Evolutionary conservation across 2,888 invertebrate species (phyloP), one percentile per base, ranked within the genome.

Genomic region (Hesperia comma): DNA sequence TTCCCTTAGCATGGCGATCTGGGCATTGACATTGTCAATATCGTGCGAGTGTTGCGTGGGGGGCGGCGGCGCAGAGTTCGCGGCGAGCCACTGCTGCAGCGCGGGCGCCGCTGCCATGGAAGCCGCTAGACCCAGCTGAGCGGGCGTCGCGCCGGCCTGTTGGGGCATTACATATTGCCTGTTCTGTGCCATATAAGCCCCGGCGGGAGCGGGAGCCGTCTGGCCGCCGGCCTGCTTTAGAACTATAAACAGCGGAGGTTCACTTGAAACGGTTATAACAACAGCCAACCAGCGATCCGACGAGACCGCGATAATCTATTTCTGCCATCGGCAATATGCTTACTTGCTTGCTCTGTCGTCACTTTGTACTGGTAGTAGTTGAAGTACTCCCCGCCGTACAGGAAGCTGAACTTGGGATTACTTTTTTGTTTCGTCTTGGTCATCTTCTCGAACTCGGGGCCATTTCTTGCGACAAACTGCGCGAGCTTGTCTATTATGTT

Each of bases 401-500:
- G 94, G 93, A 99, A 99, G 79, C 97, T 96, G 93, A 99, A 99
- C 88, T 98, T 98, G 4, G 98, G 98, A 90, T 99, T 99, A 84
- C 98, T 98, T 89, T 98, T 97, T 91, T 99, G 99, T 92, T 99
- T 99, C 83, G 97, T 97, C 94, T 99, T 99, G 70, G 99, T 99
- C 97, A 99, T 99, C 92, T 97, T 96, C 93, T 99, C 99, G 92
- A 99, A 99, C 86, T 99, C 99, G n/a, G 98, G 98, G 63, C 99
- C 99, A 96, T 99, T 99, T 90, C 99, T 94, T 69, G 99, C 99
- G 74, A 99, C 99, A 94, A 99, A 99, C 90, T 98, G 98, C 14
- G 99, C 99, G 79, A 99, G 94, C 94, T 99, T 99, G 94, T 99
- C 99, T 81, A 99, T 99, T 82, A 99, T 99, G 93, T 98, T 99